Conservation (phyloP, 2,888 invertebrate genomes). For the Buathra laborator region DNA sequence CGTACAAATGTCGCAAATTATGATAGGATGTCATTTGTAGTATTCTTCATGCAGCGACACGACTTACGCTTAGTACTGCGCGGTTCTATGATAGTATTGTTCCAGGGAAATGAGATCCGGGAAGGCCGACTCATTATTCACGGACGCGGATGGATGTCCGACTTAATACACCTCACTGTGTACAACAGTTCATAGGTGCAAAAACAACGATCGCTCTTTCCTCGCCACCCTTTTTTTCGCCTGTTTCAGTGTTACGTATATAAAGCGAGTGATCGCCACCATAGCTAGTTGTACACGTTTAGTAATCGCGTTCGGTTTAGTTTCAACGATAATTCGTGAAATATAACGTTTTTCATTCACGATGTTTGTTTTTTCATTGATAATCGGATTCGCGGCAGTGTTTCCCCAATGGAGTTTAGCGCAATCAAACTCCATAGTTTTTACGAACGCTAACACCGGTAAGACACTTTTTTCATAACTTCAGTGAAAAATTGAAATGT, state of each 20-base stretch:
- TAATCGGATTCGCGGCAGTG: slow-evolving; percentile 9
- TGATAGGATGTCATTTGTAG: slow-evolving; percentile 13
- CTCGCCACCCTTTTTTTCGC: not conserved
- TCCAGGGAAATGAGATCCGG: slow-evolving; percentile 54
- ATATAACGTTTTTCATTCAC: not conserved
- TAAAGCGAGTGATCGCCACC: slow-evolving; percentile 19
- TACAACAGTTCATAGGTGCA: not conserved
- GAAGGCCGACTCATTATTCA: slow-evolving; percentile 71
- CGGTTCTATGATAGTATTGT: slow-evolving; percentile 1
- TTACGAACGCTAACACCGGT: slow-evolving; percentile 7
- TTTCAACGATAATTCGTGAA: not conserved
- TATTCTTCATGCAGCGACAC: not conserved
- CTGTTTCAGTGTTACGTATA: slow-evolving; percentile 22
- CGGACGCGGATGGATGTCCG: slow-evolving; percentile 75
- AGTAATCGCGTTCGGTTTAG: slow-evolving; percentile 1
- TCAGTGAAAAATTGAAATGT: not conserved
- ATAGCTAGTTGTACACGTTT: not conserved
- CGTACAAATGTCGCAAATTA: slow-evolving; percentile 20
- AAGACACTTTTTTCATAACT: not conserved
- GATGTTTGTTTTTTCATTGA: slow-evolving; percentile 26
- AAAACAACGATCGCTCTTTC: slow-evolving; percentile 7
- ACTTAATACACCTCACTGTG: slow-evolving; percentile 70
- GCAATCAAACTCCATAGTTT: slow-evolving; percentile 41
- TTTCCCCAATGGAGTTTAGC: slow-evolving; percentile 30
- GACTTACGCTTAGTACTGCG: not conserved